Percentiles rank a stretch among this genome's conserved stretches.
Evolutionary conservation across 2,113 vertebrate genomes (phyloP).

Genomic region (Pangasianodon gigas): DNA sequence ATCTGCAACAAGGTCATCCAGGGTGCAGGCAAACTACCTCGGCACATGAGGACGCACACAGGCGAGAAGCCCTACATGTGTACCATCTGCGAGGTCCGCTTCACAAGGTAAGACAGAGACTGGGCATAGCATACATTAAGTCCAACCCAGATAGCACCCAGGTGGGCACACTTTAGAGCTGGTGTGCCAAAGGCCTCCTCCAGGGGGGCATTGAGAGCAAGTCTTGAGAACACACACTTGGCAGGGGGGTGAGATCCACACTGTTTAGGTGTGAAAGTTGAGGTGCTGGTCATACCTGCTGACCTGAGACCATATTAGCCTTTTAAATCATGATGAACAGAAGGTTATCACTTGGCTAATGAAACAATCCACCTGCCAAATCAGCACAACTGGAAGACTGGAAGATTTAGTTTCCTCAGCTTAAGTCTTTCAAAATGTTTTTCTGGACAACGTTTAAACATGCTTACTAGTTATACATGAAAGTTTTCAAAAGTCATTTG

Average conservation of each 20-base stretch:
- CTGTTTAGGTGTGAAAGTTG: slow-evolving; percentile 38
- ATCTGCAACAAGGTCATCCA: slow-evolving; percentile 99
- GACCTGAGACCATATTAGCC: slow-evolving; percentile 28
- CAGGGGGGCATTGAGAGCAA: slow-evolving; percentile 1
- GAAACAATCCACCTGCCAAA: slow-evolving; percentile 10
- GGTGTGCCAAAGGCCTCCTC: slow-evolving; percentile 20
- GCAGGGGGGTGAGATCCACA: slow-evolving; percentile 30
- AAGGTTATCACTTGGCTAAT: slow-evolving; percentile 10
- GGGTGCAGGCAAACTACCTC: slow-evolving; percentile 93
- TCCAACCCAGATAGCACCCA: slow-evolving; percentile 11
- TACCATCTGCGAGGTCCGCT: slow-evolving; percentile 96
- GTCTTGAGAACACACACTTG: slow-evolving; percentile 35
- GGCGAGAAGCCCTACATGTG: slow-evolving; percentile 99
- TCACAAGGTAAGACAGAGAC: slow-evolving; percentile 87
- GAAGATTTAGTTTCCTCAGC: not conserved
- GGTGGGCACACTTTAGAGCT: not conserved
- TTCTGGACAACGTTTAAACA: not conserved
- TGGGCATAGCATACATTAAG: slow-evolving; percentile 3
- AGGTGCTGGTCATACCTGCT: slow-evolving; percentile 37
- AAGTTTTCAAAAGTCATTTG: slow-evolving; percentile 2
- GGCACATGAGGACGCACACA: slow-evolving; percentile 97
- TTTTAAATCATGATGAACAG: slow-evolving; percentile 34
- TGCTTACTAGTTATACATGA: not conserved
- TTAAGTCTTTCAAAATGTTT: not conserved
- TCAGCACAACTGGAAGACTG: not conserved